A percentile compares a stretch with the other conserved stretches of the same genome.
These are phyloP conservation scores for Drosophila repletoides DNA, from an alignment of 1,140 invertebrate species.

Conservation along the genomic window DNA sequence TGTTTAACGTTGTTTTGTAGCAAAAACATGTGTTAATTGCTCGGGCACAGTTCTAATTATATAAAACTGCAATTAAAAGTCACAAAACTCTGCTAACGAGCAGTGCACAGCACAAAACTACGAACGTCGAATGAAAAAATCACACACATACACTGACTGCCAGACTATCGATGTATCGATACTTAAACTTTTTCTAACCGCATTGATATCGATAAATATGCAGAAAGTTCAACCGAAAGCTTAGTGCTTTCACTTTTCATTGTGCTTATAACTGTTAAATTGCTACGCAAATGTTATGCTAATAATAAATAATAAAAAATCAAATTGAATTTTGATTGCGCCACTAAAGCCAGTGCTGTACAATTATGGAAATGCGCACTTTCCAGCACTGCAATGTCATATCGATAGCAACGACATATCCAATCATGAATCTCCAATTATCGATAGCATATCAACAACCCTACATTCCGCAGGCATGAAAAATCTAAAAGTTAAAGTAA, in stretches of 20 bases:
- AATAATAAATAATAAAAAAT: background rate
- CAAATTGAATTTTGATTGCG: background rate
- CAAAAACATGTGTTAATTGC: conserved; percentile 1
- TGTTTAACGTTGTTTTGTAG: conserved; percentile 13
- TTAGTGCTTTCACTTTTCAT: too few relatives aligned
- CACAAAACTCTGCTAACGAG: conserved; percentile 12
- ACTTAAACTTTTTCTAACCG: background rate
- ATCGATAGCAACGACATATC: conserved; percentile 20
- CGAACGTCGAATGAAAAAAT: conserved; percentile 43
- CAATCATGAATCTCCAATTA: conserved; percentile 3
- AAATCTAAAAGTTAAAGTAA: conserved; percentile 44
- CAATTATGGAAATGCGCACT: background rate
- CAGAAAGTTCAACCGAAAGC: background rate
- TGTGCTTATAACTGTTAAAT: background rate
- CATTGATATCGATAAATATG: conserved; percentile 7
- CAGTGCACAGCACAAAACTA: conserved; percentile 33
- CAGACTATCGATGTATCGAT: conserved; percentile 22
- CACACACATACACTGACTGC: conserved; percentile 39
- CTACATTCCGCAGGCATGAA: conserved; percentile 49
- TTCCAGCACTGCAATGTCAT: background rate
- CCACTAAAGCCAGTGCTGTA: conserved; percentile 20
- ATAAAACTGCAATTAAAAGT: conserved; percentile 15
- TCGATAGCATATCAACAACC: conserved; percentile 50
- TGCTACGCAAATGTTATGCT: background rate
- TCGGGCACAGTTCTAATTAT: conserved; percentile 1